Conservation (phyloP, 2,797 vertebrate species). For the Myiotriccus ornatus region DNA sequence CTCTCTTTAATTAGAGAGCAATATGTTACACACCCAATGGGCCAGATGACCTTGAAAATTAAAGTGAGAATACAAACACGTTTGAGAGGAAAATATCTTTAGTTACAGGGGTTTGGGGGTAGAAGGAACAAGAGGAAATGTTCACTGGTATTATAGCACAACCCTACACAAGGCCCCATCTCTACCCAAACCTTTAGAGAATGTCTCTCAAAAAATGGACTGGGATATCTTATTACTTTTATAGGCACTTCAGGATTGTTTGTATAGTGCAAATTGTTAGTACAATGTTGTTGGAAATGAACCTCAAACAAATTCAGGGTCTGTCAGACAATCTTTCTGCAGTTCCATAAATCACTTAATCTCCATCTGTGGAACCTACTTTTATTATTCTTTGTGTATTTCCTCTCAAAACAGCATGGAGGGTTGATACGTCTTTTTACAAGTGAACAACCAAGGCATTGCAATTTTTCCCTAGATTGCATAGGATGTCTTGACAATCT, state of each 20-base stretch:
- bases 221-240: neutral
- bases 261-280: neutral
- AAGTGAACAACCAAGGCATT: neutral
- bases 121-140: neutral
- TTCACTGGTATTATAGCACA: neutral
- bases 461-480: neutral
- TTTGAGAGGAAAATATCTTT: neutral
- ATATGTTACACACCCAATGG: neutral
- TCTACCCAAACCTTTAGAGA: neutral
- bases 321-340: neutral
- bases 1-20: slow-evolving; percentile 25
- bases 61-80: neutral
- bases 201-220: neutral
- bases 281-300: neutral
- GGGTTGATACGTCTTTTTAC: neutral
- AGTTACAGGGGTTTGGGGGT: neutral
- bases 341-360: neutral
- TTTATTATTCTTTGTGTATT: neutral
- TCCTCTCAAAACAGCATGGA: neutral
- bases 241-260: neutral
- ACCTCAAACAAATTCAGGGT: neutral
- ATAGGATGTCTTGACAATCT: neutral
- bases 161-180: neutral
- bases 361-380: neutral
- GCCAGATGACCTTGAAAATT: slow-evolving; percentile 37